Base-by-base conservation (phyloP, 2,797 vertebrate genomes). In the Fistularia commersonii region DNA sequence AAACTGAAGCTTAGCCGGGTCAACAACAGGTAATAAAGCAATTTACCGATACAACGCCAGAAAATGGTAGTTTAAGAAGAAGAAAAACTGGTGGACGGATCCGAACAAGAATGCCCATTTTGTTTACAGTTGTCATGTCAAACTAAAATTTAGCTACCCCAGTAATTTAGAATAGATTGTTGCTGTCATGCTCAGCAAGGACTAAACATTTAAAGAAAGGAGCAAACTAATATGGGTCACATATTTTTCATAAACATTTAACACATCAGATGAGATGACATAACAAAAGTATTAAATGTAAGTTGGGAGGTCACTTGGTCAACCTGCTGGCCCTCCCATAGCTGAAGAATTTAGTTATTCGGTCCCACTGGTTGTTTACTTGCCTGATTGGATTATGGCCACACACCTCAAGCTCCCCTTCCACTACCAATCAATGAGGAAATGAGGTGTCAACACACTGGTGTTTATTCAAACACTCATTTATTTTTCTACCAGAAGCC, bases 391-490 rank as follows among this genome's bases (percentile, higher is more conserved):
- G 88, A 91, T 91, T 89, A 90, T 82, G 87, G 79, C 90, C 89
- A 90, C 88, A 90, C 88, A 90, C 86, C 85, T 87, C 68, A 70
- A 80, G 69, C 81, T 74, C 60, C 41, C 78, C 83, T 81, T 84
- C 83, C 76, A 75, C 79, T 76, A 85, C 84, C 85, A 88, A 90
- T 90, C 86, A 90, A 86, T 80, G 81, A 88, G 90, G 88, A 92
- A 91, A 90, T 87, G 83, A 90, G 84, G 83, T 89, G 91, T 92
- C 89, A 90, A 90, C 91, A 90, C 82, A 65, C 67, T 44, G 61
- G 60, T 89, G 85, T 91, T 91, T 90, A 84, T 84, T 88, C 79
- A 84, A 49, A 66, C 81, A 79, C 81, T 81, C 81, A 85, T 86
- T 86, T 87, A 88, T 90, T 90, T 89, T 87, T 80, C 80, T 85